Evolutionary conservation across 1,140 invertebrate species (phyloP).

Genomic region (Penaeus indicus): DNA sequence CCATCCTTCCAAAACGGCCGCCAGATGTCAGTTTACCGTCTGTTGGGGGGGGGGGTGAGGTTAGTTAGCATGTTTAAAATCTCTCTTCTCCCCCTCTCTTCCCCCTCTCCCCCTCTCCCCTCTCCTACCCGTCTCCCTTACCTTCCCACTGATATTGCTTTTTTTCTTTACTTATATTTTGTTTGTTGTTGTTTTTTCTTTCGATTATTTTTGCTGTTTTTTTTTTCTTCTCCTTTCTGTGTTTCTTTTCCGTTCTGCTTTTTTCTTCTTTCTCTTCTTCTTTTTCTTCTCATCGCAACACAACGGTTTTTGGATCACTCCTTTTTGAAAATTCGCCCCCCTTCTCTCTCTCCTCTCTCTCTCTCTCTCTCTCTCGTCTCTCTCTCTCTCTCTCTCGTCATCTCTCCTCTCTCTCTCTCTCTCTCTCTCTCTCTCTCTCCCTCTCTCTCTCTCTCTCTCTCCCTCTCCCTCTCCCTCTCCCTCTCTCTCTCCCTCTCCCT

Average conservation of each 20-base stretch:
- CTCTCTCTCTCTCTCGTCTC: no score
- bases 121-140: neutral
- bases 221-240: neutral
- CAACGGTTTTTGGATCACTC: neutral
- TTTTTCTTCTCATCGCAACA: neutral
- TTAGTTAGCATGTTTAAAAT: constrained; percentile 23
- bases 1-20: no score
- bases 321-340: neutral
- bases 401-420: no score
- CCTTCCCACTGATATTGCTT: neutral
- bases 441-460: neutral
- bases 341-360: neutral
- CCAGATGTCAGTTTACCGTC: neutral
- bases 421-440: no score
- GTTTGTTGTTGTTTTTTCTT: neutral
- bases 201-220: neutral
- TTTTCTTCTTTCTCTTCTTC: neutral
- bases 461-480: neutral
- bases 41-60: neutral
- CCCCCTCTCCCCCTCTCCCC: no score
- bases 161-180: neutral
- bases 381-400: no score
- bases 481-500: neutral
- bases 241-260: neutral
- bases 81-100: neutral